Evolutionary conservation across 2,888 invertebrate genomes (phyloP).

Genomic region (Girardia tigrina): DNA sequence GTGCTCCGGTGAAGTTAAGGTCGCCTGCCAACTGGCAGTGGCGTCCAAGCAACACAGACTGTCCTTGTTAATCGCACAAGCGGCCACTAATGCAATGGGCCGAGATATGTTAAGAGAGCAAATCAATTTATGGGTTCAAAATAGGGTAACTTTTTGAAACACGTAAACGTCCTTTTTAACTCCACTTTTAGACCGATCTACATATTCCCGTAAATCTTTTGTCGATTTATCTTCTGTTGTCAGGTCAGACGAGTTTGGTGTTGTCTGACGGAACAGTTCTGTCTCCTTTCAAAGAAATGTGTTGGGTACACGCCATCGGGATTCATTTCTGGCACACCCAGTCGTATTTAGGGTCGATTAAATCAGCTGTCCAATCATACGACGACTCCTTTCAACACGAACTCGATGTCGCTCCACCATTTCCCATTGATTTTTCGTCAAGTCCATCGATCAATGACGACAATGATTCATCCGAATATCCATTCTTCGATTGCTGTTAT

Average conservation of each 20-base stretch:
- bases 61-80: neutral
- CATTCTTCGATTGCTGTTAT: neutral
- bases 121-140: neutral
- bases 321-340: neutral
- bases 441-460: neutral
- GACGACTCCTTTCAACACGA: neutral
- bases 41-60: no score
- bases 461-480: neutral
- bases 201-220: neutral
- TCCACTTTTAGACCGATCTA: neutral
- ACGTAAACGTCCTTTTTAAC: neutral
- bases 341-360: neutral
- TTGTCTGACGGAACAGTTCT: neutral
- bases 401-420: neutral
- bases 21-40: no score
- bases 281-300: neutral
- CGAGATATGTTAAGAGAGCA: neutral
- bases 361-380: neutral
- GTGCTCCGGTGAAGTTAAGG: no score
- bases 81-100: neutral
- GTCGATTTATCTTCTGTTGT: neutral
- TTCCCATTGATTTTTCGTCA: neutral
- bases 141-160: neutral
- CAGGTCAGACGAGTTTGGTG: neutral
- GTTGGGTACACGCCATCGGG: neutral